These are phyloP conservation scores for Ichneumoninae sp. DNA, from an alignment of 2,888 invertebrate species.

Conservation along the genomic window DNA sequence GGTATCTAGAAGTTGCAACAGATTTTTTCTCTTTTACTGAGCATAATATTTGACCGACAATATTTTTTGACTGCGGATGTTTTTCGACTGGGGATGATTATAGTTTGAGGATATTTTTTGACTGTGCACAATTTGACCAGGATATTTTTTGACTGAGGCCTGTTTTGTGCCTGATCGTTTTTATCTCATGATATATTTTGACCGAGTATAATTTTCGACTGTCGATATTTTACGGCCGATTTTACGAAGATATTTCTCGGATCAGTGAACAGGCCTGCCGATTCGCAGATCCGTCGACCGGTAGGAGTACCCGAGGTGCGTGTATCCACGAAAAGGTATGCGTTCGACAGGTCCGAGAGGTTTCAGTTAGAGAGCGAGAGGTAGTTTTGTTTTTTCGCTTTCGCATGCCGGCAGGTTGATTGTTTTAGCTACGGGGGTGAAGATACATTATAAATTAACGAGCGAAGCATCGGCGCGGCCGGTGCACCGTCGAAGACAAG, in stretches of 20 bases:
- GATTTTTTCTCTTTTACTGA: background rate
- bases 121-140: constrained; percentile 5
- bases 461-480: constrained; percentile 56
- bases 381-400: constrained; percentile 29
- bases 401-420: constrained; percentile 69
- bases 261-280: constrained; percentile 29
- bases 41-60: background rate
- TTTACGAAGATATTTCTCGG: constrained; percentile 11
- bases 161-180: too few relatives aligned
- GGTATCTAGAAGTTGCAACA: background rate
- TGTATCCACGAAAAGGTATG: constrained; percentile 33
- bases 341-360: constrained; percentile 62
- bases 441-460: constrained; percentile 80
- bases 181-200: too few relatives aligned
- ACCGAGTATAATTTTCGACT: too few relatives aligned
- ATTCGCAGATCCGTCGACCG: constrained; percentile 41
- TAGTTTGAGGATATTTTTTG: constrained; percentile 5
- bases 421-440: constrained; percentile 80
- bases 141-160: background rate
- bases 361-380: constrained; percentile 35
- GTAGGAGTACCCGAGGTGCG: background rate
- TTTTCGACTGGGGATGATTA: background rate
- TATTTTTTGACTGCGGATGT: background rate
- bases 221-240: background rate
- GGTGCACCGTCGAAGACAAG: constrained; percentile 72